Percentiles rank a stretch among this genome's conserved stretches.
These are phyloP conservation scores for Protomyctophum bolini DNA, from an alignment of 2,113 vertebrate species.

Conservation along the genomic window DNA sequence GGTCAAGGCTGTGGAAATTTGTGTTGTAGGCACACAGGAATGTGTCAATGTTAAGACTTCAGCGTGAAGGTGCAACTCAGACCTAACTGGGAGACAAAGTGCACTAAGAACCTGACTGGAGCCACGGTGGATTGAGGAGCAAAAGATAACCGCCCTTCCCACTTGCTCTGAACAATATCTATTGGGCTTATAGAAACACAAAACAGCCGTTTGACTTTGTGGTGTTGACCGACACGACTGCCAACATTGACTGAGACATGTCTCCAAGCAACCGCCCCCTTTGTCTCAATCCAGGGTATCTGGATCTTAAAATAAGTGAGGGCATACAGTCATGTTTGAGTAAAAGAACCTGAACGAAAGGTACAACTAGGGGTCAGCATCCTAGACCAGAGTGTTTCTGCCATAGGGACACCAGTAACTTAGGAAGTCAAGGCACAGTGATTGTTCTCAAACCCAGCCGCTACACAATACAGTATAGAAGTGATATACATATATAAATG, in stretches of 20 bases:
- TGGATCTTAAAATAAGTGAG: conserved; percentile 42
- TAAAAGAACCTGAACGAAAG: conserved; percentile 50
- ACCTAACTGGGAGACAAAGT: conserved; percentile 60
- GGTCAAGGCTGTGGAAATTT: conserved; percentile 51
- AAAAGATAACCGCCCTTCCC: conserved; percentile 11
- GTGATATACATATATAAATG: conserved; percentile 60
- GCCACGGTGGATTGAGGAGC: conserved; percentile 26
- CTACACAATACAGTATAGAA: conserved; percentile 63
- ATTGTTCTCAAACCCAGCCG: conserved; percentile 50
- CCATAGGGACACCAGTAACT: conserved; percentile 35
- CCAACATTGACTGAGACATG: conserved; percentile 38
- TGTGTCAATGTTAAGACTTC: conserved; percentile 71
- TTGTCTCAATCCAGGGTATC: conserved; percentile 42
- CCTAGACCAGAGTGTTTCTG: conserved; percentile 34
- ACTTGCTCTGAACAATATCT: conserved; percentile 39
- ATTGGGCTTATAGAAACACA: conserved; percentile 37
- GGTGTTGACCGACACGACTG: conserved; percentile 21
- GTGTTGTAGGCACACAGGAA: conserved; percentile 68
- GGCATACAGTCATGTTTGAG: conserved; percentile 54
- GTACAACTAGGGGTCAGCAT: conserved; percentile 57
- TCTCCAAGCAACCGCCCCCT: conserved; percentile 42
- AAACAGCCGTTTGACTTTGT: not conserved
- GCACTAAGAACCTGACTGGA: conserved; percentile 58
- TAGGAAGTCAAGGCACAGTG: conserved; percentile 71
- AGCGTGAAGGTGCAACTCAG: conserved; percentile 48